Evolutionary conservation across 1,140 invertebrate genomes (phyloP), one percentile per base, ranked within the genome.

Genomic region (Plodia interpunctella): DNA sequence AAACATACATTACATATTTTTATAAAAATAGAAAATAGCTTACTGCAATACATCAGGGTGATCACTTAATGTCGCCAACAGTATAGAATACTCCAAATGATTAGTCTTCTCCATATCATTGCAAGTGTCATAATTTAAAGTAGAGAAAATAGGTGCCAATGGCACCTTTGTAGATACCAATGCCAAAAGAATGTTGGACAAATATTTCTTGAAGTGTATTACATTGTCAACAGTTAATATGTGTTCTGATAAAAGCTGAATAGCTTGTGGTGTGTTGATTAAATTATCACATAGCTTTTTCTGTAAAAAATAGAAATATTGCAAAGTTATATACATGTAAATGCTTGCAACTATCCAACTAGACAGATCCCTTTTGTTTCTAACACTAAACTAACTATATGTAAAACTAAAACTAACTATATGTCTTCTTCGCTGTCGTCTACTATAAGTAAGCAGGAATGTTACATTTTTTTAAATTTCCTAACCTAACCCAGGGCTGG

Each of bases 41-140:
- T 90, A 92, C 91, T 90, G 83, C 55, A 92, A 60, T 20, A 92
- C 78, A 79, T 92, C 91, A 56, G 87, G 90, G 59, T 90, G 85
- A 55, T 85, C 78, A 63, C 78, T 78, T 20, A 85, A 52, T 17
- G 71, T 57, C 32, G 78, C 72, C 9, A 88, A 60, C 15, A 80
- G 65, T 49, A 86, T 69, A 13, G 80, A 85, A 72, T 78, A 80
- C 53, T 86, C 80, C 51, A 88, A 69, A 68, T 88, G 84, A 51
- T 63, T 68, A 9, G 66, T 79, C 63, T 86, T 87, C 58, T 88
- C 86, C 50, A 67, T 55, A 61, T 88, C 82, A 64, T 65, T 80
- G 35, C 78, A 83, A 19, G 62, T 62, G 38, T 83, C 75, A 75
- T 65, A 77, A 19, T 80, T 70, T 44, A 35, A 38, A 49, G 58